Evolutionary conservation across 2,113 vertebrate species (phyloP).

Genomic region (Hippocampus mohnikei): DNA sequence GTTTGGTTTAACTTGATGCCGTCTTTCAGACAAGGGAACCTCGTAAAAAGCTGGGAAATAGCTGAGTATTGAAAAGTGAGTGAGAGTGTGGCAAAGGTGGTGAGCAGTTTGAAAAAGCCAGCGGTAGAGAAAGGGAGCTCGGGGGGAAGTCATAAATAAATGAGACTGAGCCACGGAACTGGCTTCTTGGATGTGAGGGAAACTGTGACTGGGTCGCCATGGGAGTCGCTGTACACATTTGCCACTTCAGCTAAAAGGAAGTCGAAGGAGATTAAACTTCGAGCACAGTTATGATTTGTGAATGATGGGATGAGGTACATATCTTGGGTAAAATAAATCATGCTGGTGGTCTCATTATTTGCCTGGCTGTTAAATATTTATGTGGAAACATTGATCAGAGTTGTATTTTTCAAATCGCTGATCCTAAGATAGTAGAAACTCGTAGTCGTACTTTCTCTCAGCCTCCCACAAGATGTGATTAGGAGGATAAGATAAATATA

Average conservation of each 20-base stretch:
- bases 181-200: conserved; percentile 25
- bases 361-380: conserved; percentile 31
- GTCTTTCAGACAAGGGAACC: conserved; percentile 57
- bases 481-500: conserved; percentile 9
- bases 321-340: neutral
- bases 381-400: conserved; percentile 22
- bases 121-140: conserved; percentile 26
- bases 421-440: neutral
- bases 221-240: neutral
- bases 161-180: conserved; percentile 32
- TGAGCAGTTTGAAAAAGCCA: conserved; percentile 32
- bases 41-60: conserved; percentile 48
- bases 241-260: conserved; percentile 15
- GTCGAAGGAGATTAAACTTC: conserved; percentile 5
- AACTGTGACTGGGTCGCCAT: conserved; percentile 1
- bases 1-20: conserved; percentile 49
- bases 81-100: conserved; percentile 6
- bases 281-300: neutral
- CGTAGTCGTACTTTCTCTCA: conserved; percentile 1
- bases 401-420: neutral
- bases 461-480: too few species aligned
- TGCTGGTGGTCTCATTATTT: neutral
- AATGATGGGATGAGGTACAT: conserved; percentile 1
- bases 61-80: conserved; percentile 20
- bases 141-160: conserved; percentile 50